Evolutionary conservation across 2,797 vertebrate species (phyloP), one percentile per base, ranked within the genome.

Genomic region (Selene dorsalis): DNA sequence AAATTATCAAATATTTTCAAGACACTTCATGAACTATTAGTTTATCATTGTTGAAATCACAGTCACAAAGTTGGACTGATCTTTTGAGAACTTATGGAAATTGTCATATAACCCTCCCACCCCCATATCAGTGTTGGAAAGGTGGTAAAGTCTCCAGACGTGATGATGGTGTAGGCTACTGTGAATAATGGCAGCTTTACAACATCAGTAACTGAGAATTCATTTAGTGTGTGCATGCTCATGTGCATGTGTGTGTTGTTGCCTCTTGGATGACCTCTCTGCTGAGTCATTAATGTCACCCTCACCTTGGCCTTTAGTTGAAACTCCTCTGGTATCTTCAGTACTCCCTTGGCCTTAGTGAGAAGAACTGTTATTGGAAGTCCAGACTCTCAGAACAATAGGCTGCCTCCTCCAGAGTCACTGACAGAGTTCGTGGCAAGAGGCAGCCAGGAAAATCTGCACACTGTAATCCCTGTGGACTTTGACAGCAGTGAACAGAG

Each of bases 401-500:
- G 39, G 14, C 48, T 16, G 50, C 55, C 8, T n/a, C 72, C 73
- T 77, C 73, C 59, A 50, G 20, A 61, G 38, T 55, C 57, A 65
- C 68, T 73, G 65, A 62, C 65, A 64, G 70, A 79, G 68, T 80
- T 83, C 65, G 28, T 17, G 13, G 64, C 75, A 70, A 73, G 4
- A 52, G 58, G n/a, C 75, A 69, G 61, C n/a, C 41, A 41, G 52
- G 38, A 69, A 73, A 83, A 73, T 73, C 30, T 61, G 50, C 57
- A 70, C 35, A 16, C 55, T 74, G 75, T 80, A 75, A 83, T 81
- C 82, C 59, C 59, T 52, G 70, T 69, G 59, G 82, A 83, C 57
- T 73, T 75, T 76, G 73, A 79, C 73, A 75, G 64, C 80, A 77
- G 65, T 74, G 66, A 69, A 76, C 28, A 32, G 71, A 83, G 69